A percentile compares a stretch with the other conserved stretches of the same genome.
Evolutionary conservation across 2,797 vertebrate species (phyloP).

Genomic region (Cirrhinus mrigala): DNA sequence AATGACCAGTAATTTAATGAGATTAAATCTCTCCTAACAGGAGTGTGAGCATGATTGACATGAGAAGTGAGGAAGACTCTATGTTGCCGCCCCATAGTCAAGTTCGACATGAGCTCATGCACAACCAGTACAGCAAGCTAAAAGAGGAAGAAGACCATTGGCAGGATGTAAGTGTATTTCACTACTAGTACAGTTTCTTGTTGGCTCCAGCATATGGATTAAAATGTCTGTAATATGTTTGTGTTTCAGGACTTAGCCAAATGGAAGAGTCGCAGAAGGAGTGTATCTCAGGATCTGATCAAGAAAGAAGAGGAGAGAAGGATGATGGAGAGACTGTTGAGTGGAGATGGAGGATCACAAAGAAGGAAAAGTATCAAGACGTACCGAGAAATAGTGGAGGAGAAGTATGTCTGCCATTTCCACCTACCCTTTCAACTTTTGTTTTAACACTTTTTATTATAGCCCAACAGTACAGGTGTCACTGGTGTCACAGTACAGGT

Average conservation of each 20-base stretch:
- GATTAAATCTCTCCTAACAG: slow-evolving; percentile 68
- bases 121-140: slow-evolving; percentile 88
- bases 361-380: slow-evolving; percentile 97
- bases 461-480: not conserved
- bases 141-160: slow-evolving; percentile 95
- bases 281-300: slow-evolving; percentile 94
- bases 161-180: slow-evolving; percentile 88
- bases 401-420: slow-evolving; percentile 83
- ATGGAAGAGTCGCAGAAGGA: slow-evolving; percentile 95
- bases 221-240: slow-evolving; percentile 9
- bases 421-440: not conserved
- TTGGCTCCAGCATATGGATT: not conserved
- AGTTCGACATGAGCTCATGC: slow-evolving; percentile 91
- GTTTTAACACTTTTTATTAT: not conserved
- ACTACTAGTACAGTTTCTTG: not conserved
- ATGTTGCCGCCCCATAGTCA: slow-evolving; percentile 88
- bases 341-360: slow-evolving; percentile 76
- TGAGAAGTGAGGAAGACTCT: slow-evolving; percentile 89
- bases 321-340: slow-evolving; percentile 90
- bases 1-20: not conserved
- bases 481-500: not conserved
- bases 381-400: slow-evolving; percentile 96
- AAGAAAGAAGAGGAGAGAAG: slow-evolving; percentile 98
- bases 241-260: slow-evolving; percentile 88
- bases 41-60: slow-evolving; percentile 95